Evolutionary conservation across 2,888 invertebrate species (phyloP).

Genomic region (Idaea biselata): DNA sequence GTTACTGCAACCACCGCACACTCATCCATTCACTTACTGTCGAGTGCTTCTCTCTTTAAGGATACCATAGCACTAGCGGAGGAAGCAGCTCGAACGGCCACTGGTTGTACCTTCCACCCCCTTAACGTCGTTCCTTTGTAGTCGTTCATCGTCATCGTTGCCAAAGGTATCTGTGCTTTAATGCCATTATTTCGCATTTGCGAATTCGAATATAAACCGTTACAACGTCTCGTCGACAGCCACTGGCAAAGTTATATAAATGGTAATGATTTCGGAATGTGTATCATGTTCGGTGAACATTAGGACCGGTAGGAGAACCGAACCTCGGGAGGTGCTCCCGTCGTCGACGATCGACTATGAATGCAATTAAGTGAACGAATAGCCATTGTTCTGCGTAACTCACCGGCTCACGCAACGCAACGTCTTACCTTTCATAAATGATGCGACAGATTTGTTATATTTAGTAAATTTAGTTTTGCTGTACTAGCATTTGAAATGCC

Average conservation of each 20-base stretch:
- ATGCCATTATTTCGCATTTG: constrained; percentile 35
- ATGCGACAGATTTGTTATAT: constrained; percentile 48
- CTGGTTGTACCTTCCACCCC: constrained; percentile 14
- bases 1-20: constrained; percentile 34
- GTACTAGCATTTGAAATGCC: constrained; percentile 58
- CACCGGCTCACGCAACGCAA: constrained; percentile 21
- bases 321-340: constrained; percentile 2
- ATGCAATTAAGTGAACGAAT: constrained; percentile 18
- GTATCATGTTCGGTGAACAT: constrained; percentile 34
- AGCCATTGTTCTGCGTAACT: constrained; percentile 12
- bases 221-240: constrained; percentile 30
- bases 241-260: constrained; percentile 42
- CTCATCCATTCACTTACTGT: constrained; percentile 31
- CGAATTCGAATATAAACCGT: constrained; percentile 33
- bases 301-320: constrained; percentile 17
- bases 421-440: constrained; percentile 40
- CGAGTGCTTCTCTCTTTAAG: constrained; percentile 33
- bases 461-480: constrained; percentile 55
- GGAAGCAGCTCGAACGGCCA: constrained; percentile 22
- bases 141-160: constrained; percentile 21
- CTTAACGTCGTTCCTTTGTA: constrained; percentile 38
- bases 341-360: constrained; percentile 8
- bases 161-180: constrained; percentile 36
- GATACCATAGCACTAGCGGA: constrained; percentile 27
- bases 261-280: constrained; percentile 40